Base-by-base conservation (phyloP, 64 coral and sea anemone genomes). In the Stylophora pistillata region DNA sequence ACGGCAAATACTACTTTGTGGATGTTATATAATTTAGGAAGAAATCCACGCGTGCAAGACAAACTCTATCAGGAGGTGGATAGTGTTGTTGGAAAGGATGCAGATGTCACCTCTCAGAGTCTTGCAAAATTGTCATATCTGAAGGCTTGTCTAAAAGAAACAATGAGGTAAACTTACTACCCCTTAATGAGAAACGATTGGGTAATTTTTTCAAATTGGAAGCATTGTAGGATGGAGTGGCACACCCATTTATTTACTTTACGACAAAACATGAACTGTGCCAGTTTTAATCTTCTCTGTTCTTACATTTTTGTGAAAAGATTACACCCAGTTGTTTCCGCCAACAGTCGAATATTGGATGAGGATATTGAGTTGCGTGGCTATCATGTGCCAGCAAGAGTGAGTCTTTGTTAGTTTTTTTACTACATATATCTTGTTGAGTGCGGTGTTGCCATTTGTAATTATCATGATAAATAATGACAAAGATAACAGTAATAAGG, bases 11-110 rank as follows among this genome's bases (percentile, higher is more conserved):
- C 75, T 28, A 1, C 56, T 2, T 18, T 92, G 30, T 87, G 91
- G 84, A 13, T 73, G 53, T 30, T 92, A 5, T 92, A 92, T 76
- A 15, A 73, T 25, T 53, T 92, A 29, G 85, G 25, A 31, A 71
- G 65, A 60, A 56, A 87, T 69, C 91, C 74, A 23, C 74, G 59
- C 30, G 74, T 69, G 3, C 91, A 92, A 63, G 85, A 92, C 79
- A 73, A 74, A 56, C 84, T 92, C n/a, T 60, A 73, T 64, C 58
- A 92, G 20, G 91, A 92, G 16, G 41, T 92, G 3, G 76, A 78
- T 5, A 78, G 53, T 52, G 84, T 92, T 33, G 65, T 63, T 15
- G 91, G 91, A 33, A 74, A 72, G 26, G 74, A 92, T 23, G 82
- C 52, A 15, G 23, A 92, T 13, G 60, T 92, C 15, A 74, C 91